phyloP scores from a whole-genome alignment of 2,888 invertebrate species.

The Xiphydria camelus region DNA sequence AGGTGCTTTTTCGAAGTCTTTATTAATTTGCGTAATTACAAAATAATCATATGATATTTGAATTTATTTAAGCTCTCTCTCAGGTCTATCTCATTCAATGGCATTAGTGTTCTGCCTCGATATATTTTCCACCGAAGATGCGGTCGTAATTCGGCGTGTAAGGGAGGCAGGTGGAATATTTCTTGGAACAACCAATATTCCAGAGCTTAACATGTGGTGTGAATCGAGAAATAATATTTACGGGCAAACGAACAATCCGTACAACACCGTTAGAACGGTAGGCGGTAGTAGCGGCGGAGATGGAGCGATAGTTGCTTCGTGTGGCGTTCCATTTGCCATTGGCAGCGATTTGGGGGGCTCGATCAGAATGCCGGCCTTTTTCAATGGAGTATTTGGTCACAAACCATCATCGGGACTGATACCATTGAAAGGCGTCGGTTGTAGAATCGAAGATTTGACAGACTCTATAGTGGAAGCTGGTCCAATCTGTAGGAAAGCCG shows the following conservation, averaged over 20 bases:
- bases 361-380: constrained; percentile 88
- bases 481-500: constrained; percentile 76
- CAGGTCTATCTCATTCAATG: constrained; percentile 66
- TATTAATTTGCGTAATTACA: neutral
- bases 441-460: constrained; percentile 64
- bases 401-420: constrained; percentile 70
- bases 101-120: constrained; percentile 68
- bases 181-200: constrained; percentile 88
- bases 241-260: constrained; percentile 90
- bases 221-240: constrained; percentile 87
- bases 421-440: constrained; percentile 64
- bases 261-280: constrained; percentile 79
- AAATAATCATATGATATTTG: neutral
- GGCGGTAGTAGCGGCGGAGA: constrained; percentile 96
- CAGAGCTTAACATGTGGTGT: constrained; percentile 91
- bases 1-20: constrained; percentile 62
- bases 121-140: constrained; percentile 71
- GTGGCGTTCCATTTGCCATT: constrained; percentile 82
- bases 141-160: constrained; percentile 74
- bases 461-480: constrained; percentile 83
- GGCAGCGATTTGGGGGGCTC: constrained; percentile 97
- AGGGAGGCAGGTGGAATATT: constrained; percentile 84
- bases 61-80: constrained; percentile 7
- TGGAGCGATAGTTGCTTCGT: constrained; percentile 73
- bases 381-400: constrained; percentile 86